Evolutionary conservation across 30 jellyfish, hydroid and myxozoan genomes (phyloP), one percentile per base, ranked within the genome.

Genomic region (Cassiopea xamachana): DNA sequence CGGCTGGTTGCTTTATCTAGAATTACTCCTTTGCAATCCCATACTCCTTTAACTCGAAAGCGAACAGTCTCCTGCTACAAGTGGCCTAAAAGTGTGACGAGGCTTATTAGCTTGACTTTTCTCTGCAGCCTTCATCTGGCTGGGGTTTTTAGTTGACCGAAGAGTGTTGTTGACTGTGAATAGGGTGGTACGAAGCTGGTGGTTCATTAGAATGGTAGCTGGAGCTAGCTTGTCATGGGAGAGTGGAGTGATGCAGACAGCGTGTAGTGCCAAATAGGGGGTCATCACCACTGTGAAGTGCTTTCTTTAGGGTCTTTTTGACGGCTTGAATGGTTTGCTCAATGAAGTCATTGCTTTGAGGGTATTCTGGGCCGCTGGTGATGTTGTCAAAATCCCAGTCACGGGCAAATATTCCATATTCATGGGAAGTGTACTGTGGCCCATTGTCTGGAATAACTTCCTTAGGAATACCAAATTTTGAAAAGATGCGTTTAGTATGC

Each of bases 391-490:
- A 27, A 27, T 45, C 80, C 47, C n/a, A 71, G 9, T 71, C n/a
- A n/a, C n/a, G n/a, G n/a, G n/a, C n/a, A n/a, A n/a, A n/a, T n/a
- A n/a, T n/a, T n/a, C n/a, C n/a, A n/a, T n/a, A n/a, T n/a, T n/a
- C n/a, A n/a, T n/a, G n/a, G n/a, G n/a, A n/a, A n/a, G n/a, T n/a
- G n/a, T n/a, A n/a, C n/a, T n/a, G n/a, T n/a, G n/a, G n/a, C n/a
- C n/a, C n/a, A n/a, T n/a, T n/a, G n/a, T n/a, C 80, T 5, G 80
- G 13, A 58, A 58, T 58, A 5, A 73, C 83, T 1, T 45, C 79
- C 60, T 70, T 72, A 7, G 93, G 88, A 70, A 85, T 85, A 46
- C 93, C 93, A 62, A 43, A 88, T 73, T 70, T 79, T 49, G 91
- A 79, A 61, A 88, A 75, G 39, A 77, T 75, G 43, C 75, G 80